phyloP scores from a whole-genome alignment of 2,113 vertebrate genomes.

The Rhombomys opimus region DNA sequence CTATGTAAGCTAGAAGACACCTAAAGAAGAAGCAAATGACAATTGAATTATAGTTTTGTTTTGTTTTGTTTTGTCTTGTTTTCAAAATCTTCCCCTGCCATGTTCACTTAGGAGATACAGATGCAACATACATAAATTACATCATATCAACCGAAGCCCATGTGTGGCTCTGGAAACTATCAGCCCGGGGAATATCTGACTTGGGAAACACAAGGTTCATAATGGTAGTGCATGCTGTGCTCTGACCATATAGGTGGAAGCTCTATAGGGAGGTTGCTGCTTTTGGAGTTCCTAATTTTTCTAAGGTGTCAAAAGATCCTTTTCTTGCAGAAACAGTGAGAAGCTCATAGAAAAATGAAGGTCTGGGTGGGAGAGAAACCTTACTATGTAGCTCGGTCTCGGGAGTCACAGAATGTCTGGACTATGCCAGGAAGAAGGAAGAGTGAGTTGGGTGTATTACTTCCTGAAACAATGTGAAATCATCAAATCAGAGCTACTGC shows the following conservation, averaged over 20 bases:
- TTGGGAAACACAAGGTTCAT: slow-evolving; percentile 28
- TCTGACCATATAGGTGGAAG: not conserved
- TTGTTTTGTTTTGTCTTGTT: not conserved
- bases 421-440: not conserved
- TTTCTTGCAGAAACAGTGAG: slow-evolving; percentile 48
- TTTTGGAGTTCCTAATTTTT: slow-evolving; percentile 33
- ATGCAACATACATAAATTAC: not conserved
- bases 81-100: not conserved
- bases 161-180: slow-evolving; percentile 7
- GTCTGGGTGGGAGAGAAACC: not conserved
- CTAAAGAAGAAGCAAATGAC: not conserved
- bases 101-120: slow-evolving; percentile 1
- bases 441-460: not conserved
- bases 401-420: not conserved
- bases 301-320: slow-evolving; percentile 40
- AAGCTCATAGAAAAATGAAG: slow-evolving; percentile 23
- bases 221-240: not conserved
- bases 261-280: slow-evolving; percentile 34
- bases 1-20: not conserved
- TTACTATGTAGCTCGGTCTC: not conserved
- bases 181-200: slow-evolving; percentile 20
- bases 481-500: not conserved
- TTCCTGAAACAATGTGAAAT: not conserved
- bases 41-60: not conserved
- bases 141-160: not conserved